Percentiles rank a stretch among this genome's conserved stretches.
These are phyloP conservation scores for Limonius californicus DNA, from an alignment of 1,140 invertebrate species.

Conservation along the genomic window DNA sequence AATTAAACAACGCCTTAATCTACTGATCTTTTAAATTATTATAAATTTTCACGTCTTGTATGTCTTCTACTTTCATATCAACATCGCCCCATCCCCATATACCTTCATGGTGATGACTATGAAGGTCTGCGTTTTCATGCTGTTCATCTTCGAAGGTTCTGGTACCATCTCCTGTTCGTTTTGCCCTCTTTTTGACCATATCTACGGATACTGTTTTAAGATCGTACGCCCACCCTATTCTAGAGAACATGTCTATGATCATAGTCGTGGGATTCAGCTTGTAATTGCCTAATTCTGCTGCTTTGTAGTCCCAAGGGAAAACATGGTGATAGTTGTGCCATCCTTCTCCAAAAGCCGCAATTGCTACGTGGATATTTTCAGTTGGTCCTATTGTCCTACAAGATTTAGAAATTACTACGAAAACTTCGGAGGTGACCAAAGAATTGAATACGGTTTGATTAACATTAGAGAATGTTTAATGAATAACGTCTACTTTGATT, in stretches of 20 bases:
- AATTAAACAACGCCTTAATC: no score
- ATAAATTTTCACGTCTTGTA: constrained; percentile 26
- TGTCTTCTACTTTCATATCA: constrained; percentile 44
- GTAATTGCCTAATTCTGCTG: constrained; percentile 59
- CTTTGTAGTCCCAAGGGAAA: constrained; percentile 72
- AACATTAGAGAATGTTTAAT: no score
- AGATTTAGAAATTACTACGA: no score
- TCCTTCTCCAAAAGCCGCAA: constrained; percentile 58
- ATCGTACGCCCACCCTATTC: constrained; percentile 62
- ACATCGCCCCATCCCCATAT: constrained; percentile 56
- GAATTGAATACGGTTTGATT: no score
- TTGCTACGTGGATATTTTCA: constrained; percentile 58
- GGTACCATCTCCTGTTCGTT: constrained; percentile 63
- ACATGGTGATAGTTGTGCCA: constrained; percentile 79
- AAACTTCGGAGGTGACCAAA: no score
- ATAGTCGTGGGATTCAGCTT: constrained; percentile 49
- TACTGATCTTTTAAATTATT: constrained; percentile 35
- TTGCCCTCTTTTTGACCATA: constrained; percentile 52
- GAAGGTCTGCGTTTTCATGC: constrained; percentile 54
- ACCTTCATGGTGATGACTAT: constrained; percentile 29
- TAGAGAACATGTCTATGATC: constrained; percentile 53
- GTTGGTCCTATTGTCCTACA: constrained; percentile 57
- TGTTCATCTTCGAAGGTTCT: constrained; percentile 46
- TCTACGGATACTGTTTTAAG: constrained; percentile 55
- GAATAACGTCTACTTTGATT: no score